Evolutionary conservation across 23 tunicate species (phyloP).

Genomic region (Trididemnum nubilum): DNA sequence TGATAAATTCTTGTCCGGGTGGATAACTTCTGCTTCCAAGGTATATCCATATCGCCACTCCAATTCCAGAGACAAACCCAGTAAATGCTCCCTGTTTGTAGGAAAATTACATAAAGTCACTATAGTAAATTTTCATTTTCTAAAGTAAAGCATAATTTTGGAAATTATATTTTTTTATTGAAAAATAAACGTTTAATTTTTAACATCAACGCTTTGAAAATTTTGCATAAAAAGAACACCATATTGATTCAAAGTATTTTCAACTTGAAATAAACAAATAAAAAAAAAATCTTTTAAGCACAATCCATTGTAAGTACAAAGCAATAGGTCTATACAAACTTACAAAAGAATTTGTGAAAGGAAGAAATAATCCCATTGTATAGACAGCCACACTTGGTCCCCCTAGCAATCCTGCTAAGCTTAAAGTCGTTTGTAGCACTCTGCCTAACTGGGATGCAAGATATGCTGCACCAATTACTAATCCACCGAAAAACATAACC

Average conservation of each 20-base stretch:
- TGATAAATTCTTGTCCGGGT: constrained; percentile 7
- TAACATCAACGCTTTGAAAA: no score
- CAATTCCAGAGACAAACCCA: constrained; percentile 41
- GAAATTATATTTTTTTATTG: no score
- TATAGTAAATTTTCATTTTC: no score
- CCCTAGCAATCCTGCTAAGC: constrained; percentile 78
- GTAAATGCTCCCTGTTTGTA: constrained; percentile 65
- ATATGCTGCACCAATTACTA: constrained; percentile 83
- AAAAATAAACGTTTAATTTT: no score
- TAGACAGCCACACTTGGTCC: constrained; percentile 76
- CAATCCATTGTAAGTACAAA: no score
- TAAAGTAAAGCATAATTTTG: no score
- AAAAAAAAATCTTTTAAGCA: no score
- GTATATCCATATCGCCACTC: constrained; percentile 55
- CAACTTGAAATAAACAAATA: no score
- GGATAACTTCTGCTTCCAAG: constrained; percentile 56
- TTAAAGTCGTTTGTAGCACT: constrained; percentile 88
- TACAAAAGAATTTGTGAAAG: constrained; percentile 80
- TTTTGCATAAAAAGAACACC: no score
- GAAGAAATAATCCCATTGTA: constrained; percentile 73
- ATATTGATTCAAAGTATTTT: no score
- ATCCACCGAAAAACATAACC: constrained; percentile 63
- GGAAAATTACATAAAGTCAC: no score
- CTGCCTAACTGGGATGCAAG: constrained; percentile 75
- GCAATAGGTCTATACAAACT: no score